Evolutionary conservation across 1,140 invertebrate genomes (phyloP), one percentile per base, ranked within the genome.

Genomic region (Batillaria attramentaria): DNA sequence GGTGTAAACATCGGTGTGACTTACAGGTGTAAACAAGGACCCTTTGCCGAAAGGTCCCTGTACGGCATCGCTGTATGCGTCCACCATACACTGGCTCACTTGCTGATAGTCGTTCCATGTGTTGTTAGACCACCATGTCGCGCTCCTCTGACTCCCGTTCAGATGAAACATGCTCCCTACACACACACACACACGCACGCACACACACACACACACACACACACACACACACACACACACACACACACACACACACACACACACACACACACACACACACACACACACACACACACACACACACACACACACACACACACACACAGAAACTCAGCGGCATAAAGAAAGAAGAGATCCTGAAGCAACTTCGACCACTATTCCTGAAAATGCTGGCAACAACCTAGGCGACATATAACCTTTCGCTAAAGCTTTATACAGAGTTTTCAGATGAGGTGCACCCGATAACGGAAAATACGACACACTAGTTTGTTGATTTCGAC

Each of bases 51-150:
- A 85, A 1, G 84, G 84, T 37, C 84, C 84, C 78, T 81, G 81
- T 31, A 78, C 83, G 50, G 78, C 74, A 73, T 81, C 80, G 18
- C 46, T 65, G 72, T 81, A 81, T 35, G 76, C 54, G 31, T 77
- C 62, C 31, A 79, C 54, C 24, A 85, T 78, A 78, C 84, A 85
- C 31, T 80, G 76, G 8, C 62, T 79, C 10, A 79, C 62, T 2
- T 76, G 62, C 1, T 54, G 70, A 46, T 79, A 85, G 31, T 57
- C 46, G 3, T 39, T n/a, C 18, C 69, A 77, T 13, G 84, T 85
- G 16, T 65, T 31, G 72, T 83, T 81, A 24, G 72, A 77, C 84
- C 84, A 85, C 84, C 84, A 85, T n/a, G 77, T 73, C 18, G 77
- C 73, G 24, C 78, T 74, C 10, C 31, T 57, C 10, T 54, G 65